Evolutionary conservation across 2,113 vertebrate genomes (phyloP).

Genomic region (Fukomys damarensis): DNA sequence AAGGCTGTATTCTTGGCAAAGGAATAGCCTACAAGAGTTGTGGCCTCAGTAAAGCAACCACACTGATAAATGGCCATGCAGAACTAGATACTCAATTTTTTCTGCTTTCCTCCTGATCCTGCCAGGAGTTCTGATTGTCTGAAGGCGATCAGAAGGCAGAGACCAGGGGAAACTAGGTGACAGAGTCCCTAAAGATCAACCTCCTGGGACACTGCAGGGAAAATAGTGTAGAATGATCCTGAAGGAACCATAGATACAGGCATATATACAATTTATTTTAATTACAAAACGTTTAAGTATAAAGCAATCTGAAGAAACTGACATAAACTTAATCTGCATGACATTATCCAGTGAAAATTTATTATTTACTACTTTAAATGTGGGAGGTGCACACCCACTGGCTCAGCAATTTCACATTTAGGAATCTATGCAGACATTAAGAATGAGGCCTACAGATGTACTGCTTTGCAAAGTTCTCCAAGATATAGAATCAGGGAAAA

Average conservation of each 20-base stretch:
- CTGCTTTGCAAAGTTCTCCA: not conserved
- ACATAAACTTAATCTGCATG: not conserved
- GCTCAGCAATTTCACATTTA: not conserved
- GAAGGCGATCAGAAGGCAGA: not conserved
- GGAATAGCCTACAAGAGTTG: not conserved
- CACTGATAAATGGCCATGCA: too few relatives aligned
- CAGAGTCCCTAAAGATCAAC: not conserved
- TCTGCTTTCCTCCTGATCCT: not conserved
- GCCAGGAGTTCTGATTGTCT: not conserved
- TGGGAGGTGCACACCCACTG: not conserved
- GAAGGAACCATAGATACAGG: not conserved
- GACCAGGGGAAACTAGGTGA: not conserved
- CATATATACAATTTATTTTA: not conserved
- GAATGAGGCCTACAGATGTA: not conserved
- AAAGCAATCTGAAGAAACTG: not conserved
- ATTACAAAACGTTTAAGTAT: not conserved
- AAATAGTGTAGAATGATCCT: not conserved
- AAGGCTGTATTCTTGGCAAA: not conserved
- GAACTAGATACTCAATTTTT: too few relatives aligned
- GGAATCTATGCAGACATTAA: not conserved
- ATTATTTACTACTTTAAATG: not conserved
- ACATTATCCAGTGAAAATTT: not conserved
- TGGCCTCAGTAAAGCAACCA: too few relatives aligned
- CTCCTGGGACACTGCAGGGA: not conserved
- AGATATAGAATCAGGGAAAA: not conserved